Conservation (phyloP, 1,140 invertebrate species). For the Mycetomoellerius zeteki region DNA sequence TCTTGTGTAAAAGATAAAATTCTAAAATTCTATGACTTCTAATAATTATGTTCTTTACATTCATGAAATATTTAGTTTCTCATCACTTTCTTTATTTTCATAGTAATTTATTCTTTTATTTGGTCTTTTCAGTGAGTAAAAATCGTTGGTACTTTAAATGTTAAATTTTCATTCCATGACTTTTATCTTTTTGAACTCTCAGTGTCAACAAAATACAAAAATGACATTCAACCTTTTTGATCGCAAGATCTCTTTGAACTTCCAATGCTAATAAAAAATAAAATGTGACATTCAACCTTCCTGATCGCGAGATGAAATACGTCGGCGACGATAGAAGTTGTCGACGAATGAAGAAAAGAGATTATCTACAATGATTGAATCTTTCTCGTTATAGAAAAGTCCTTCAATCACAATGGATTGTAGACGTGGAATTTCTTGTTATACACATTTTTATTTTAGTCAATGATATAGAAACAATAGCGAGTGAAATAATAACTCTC, state of each 20-base stretch:
- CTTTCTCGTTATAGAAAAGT: neutral
- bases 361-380: neutral
- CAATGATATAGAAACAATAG: neutral
- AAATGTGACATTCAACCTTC: neutral
- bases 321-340: neutral
- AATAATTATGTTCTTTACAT: no score
- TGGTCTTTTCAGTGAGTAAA: no score
- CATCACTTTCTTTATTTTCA: no score
- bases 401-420: neutral
- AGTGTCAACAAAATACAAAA: no score
- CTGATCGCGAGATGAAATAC: neutral
- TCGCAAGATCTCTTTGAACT: neutral
- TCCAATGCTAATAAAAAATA: neutral
- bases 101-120: no score
- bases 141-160: no score
- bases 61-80: no score
- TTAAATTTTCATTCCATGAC: no score
- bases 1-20: no score
- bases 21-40: no score
- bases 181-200: no score
- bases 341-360: neutral
- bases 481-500: neutral
- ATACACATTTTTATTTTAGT: neutral
- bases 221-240: no score
- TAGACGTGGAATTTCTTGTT: neutral